Evolutionary conservation across 2,797 vertebrate species (phyloP).

Genomic region (Menidia menidia): DNA sequence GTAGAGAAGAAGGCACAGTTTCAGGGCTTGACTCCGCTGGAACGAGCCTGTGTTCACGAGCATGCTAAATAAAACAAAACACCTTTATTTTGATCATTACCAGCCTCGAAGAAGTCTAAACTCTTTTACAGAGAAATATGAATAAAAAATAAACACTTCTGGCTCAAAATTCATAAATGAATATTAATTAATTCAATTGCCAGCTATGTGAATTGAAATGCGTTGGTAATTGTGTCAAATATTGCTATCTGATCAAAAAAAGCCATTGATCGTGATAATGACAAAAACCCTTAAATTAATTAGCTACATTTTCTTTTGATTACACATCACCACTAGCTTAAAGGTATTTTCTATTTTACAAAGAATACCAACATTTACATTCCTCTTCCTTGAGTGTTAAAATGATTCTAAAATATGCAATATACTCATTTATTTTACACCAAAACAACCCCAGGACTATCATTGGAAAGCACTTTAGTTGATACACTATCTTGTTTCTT

Average conservation of each 20-base stretch:
- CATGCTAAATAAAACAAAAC: constrained; percentile 46
- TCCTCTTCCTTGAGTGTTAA: not conserved
- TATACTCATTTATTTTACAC: constrained; percentile 12
- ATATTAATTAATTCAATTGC: too few species aligned
- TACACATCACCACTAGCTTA: constrained; percentile 6
- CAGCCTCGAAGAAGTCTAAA: constrained; percentile 14
- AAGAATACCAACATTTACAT: constrained; percentile 22
- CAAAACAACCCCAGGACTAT: constrained; percentile 37
- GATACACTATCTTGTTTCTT: constrained; percentile 30
- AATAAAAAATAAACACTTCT: too few species aligned
- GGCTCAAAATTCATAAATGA: too few species aligned
- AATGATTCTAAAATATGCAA: not conserved
- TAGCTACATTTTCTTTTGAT: too few species aligned
- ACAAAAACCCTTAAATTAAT: too few species aligned
- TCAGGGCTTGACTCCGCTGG: constrained; percentile 13
- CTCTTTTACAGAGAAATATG: too few species aligned
- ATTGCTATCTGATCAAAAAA: too few species aligned
- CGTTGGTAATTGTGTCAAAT: too few species aligned
- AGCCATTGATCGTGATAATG: too few species aligned
- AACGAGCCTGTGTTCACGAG: constrained; percentile 37
- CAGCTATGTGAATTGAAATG: too few species aligned
- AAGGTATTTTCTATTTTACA: constrained; percentile 26
- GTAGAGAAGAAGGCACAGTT: constrained; percentile 1
- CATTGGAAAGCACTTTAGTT: constrained; percentile 28
- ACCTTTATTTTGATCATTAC: constrained; percentile 41